Evolutionary conservation across 1,140 invertebrate genomes (phyloP), one percentile per base, ranked within the genome.

Genomic region (Anadara kagoshimensis): DNA sequence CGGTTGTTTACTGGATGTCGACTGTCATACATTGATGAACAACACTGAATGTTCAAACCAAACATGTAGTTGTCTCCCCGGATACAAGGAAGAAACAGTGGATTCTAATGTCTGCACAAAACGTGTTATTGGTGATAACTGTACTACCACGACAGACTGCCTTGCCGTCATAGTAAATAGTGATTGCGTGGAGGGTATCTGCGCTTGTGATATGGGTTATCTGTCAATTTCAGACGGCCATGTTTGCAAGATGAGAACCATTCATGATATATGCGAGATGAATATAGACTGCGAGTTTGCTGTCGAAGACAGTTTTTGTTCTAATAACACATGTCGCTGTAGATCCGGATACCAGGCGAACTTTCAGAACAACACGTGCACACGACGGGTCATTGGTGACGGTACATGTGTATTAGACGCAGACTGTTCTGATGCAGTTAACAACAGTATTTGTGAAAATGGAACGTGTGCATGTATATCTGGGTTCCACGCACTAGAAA

Each of bases 311-410:
- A 67, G 65, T 44, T 1, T 26, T 26, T 67, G 65, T 57, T 44
- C 1, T 11, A 67, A 67, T 45, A 12, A 44, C 20, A 67, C 53
- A 8, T 67, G 65, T 67, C 41, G 44, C 16, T 67, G 65, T 44
- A 26, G 11, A 5, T 57, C 54, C 5, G 65, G 65, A 24, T 67
- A 24, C 45, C n/a, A 43, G 16, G 41, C 14, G 8, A 44, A 24
- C 14, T 12, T 41, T n/a, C 18, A 45, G 22, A 45, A 20, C 20
- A 22, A 20, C 5, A 57, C 22, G 5, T 67, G 65, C 22, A 26
- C 26, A 5, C 20, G 24, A 29, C 53, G 54, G 20, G 29, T 44
- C n/a, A 29, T 45, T 18, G 43, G 41, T 43, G 43, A 56, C 18
- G 24, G 8, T 56, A 7, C 29, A 24, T 67, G 65, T 44, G n/a